phyloP scores from a whole-genome alignment of 2,888 invertebrate genomes.

The Sarcophaga variegata region DNA sequence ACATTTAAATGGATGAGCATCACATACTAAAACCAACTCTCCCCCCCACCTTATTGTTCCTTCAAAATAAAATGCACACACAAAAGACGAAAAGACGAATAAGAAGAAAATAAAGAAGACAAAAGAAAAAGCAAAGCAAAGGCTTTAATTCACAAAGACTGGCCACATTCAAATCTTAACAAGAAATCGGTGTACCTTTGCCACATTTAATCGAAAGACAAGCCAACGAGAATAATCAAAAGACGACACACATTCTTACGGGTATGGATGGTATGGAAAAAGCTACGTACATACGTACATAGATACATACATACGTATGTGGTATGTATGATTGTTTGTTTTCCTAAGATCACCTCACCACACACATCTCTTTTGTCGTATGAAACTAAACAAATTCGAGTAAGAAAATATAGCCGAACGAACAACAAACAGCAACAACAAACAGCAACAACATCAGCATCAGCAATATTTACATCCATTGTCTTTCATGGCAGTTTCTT shows the following conservation, averaged over 20 bases:
- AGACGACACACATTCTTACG: slow-evolving; percentile 9
- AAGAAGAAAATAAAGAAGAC: slow-evolving; percentile 42
- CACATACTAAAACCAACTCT: slow-evolving; percentile 48
- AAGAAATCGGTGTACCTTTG: slow-evolving; percentile 76
- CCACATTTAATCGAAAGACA: slow-evolving; percentile 71
- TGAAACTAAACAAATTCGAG: slow-evolving; percentile 64
- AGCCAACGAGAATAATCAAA: slow-evolving; percentile 26
- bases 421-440: slow-evolving; percentile 42
- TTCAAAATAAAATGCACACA: slow-evolving; percentile 44
- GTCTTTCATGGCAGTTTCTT: slow-evolving; percentile 50
- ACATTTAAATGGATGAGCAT: slow-evolving; percentile 73
- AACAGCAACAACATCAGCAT: slow-evolving; percentile 34
- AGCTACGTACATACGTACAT: neutral
- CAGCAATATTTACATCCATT: slow-evolving; percentile 57
- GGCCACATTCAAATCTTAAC: slow-evolving; percentile 80
- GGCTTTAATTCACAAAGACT: slow-evolving; percentile 54
- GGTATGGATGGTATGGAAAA: neutral
- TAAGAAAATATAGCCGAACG: slow-evolving; percentile 40
- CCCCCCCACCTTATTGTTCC: neutral
- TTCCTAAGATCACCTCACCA: slow-evolving; percentile 56
- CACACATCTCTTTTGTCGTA: slow-evolving; percentile 59
- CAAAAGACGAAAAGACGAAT: slow-evolving; percentile 24
- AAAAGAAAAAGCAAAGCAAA: slow-evolving; percentile 22
- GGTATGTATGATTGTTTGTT: neutral
- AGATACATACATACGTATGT: slow-evolving; percentile 38